phyloP scores from a whole-genome alignment of 1,140 invertebrate species.

The Drosophila leontia region DNA sequence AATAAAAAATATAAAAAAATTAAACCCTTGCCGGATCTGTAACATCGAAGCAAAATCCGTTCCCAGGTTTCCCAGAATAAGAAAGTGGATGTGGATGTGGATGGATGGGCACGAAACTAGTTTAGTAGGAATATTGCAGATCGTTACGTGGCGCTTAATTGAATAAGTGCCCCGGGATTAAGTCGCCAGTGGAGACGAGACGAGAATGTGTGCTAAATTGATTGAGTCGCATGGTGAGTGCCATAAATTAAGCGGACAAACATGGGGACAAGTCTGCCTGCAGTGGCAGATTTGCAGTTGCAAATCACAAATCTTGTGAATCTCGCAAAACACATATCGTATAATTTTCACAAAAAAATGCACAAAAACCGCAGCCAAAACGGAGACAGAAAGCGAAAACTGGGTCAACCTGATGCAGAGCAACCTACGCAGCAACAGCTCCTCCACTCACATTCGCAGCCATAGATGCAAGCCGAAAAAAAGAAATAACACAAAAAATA shows the following conservation, averaged over 20 bases:
- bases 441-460: constrained; percentile 53
- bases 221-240: constrained; percentile 59
- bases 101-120: constrained; percentile 55
- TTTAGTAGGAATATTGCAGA: constrained; percentile 69
- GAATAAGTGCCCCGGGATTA: constrained; percentile 60
- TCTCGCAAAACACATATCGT: constrained; percentile 43
- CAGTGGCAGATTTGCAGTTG: constrained; percentile 57
- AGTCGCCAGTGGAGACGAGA: neutral
- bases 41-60: constrained; percentile 5
- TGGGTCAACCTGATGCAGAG: constrained; percentile 79
- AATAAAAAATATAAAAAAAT: constrained; percentile 5
- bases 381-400: constrained; percentile 76
- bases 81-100: constrained; percentile 3
- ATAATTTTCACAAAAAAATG: constrained; percentile 73
- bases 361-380: constrained; percentile 41
- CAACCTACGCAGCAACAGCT: constrained; percentile 59
- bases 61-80: constrained; percentile 13
- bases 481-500: constrained; percentile 42
- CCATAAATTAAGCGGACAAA: constrained; percentile 65
- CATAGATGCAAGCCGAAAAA: constrained; percentile 64
- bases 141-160: constrained; percentile 73
- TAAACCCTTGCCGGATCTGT: constrained; percentile 28
- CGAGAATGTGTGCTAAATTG: constrained; percentile 77
- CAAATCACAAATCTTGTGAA: constrained; percentile 26
- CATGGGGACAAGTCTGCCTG: constrained; percentile 65